Conservation (phyloP, 1,140 invertebrate species). For the Drosophila mayri region DNA sequence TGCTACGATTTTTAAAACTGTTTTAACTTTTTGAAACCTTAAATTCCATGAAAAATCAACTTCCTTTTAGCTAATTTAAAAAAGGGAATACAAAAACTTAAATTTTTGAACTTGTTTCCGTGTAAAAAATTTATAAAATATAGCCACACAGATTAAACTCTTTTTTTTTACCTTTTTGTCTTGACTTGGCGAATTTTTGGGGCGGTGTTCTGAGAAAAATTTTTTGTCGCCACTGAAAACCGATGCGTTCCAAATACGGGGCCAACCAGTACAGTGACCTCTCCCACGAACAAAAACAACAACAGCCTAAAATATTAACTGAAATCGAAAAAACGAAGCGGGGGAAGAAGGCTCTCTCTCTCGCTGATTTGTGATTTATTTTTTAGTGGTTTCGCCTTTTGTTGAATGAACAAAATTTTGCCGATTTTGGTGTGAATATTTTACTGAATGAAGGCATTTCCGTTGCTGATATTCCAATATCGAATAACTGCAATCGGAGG, state of each 20-base stretch:
- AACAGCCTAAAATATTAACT: conserved; percentile 16
- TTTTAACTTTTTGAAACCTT: no score
- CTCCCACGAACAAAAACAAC: conserved; percentile 40
- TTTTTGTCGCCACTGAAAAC: conserved; percentile 54
- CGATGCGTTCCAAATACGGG: conserved; percentile 54
- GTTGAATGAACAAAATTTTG: conserved; percentile 47
- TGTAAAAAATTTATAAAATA: conserved; percentile 3
- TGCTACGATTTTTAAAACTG: no score
- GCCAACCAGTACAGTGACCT: conserved; percentile 66
- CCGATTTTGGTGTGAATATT: conserved; percentile 53
- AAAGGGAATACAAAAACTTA: no score
- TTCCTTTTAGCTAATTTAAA: no score
- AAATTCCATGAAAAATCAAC: no score
- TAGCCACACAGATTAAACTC: conserved; percentile 24
- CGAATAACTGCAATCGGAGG: conserved; percentile 47
- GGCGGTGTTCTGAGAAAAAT: conserved; percentile 62
- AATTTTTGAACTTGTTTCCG: neutral
- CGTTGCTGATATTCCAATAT: conserved; percentile 38
- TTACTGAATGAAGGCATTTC: conserved; percentile 54
- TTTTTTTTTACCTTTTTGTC: conserved; percentile 35
- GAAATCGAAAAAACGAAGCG: conserved; percentile 3
- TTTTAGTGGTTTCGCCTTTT: conserved; percentile 32
- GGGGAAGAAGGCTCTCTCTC: conserved; percentile 25
- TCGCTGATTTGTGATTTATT: conserved; percentile 55
- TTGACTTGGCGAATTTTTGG: conserved; percentile 58